Base-by-base conservation (phyloP, 2,113 vertebrate genomes). In the Mola mola region DNA sequence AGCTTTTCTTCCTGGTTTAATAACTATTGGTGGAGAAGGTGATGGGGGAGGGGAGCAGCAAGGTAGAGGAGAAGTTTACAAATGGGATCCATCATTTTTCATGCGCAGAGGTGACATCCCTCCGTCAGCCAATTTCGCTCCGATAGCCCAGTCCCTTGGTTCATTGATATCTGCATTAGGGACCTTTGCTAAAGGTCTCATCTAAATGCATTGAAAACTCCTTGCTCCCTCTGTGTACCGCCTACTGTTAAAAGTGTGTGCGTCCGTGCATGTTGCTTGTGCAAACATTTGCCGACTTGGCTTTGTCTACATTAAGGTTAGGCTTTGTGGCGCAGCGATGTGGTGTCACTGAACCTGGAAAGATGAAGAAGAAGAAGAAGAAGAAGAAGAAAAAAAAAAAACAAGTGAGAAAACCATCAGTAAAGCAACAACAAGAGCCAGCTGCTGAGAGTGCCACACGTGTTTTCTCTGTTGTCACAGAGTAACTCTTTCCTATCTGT, bases 131-230 rank as follows among this genome's bases (percentile, higher is more conserved):
- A 89, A 88, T 91, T 90, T 91, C 71, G 50, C 85, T 87, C 73
- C 69, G 65, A 91, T 91, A 91, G 87, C 91, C 82, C 78, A 62
- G 85, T 87, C 85, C 80, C 82, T 61, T 90, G 89, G 83, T 91
- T 91, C 91, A 92, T 89, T 92, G 89, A 92, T 92, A 90, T 91
- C 90, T 92, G 85, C 87, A 89, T 93, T 90, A 89, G 91, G 87
- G 90, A 90, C 90, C 91, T 91, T 90, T 92, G 90, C 91, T 92
- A 91, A 90, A 92, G 90, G 91, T 91, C 92, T 93, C 90, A 93
- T 93, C 89, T 91, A 93, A 92, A 93, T 93, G 90, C 92, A 93
- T 92, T 91, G 92, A 91, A 92, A 92, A 87, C 71, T 73, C 79
- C 79, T 78, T 82, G 49, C 87, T 89, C 84, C 78, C 75, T 64